Percentiles rank a stretch among this genome's conserved stretches.
These are phyloP conservation scores for Nephrotoma appendiculata DNA, from an alignment of 2,888 invertebrate genomes.

Conservation along the genomic window DNA sequence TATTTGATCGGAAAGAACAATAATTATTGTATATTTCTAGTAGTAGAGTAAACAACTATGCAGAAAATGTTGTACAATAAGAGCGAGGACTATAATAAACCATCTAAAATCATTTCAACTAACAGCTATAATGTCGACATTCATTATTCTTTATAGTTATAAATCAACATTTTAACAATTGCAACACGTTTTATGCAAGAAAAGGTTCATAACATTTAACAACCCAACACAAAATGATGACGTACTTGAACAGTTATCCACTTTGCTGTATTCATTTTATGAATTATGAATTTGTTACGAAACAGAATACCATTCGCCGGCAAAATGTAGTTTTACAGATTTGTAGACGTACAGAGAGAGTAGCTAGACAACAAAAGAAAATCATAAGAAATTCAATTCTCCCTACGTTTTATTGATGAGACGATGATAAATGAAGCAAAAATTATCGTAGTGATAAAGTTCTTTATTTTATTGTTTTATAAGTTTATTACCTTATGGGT, in stretches of 20 bases:
- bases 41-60: too few relatives aligned
- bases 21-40: too few relatives aligned
- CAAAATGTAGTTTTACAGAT: neutral
- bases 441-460: neutral
- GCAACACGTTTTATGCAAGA: too few relatives aligned
- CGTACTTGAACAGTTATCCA: neutral
- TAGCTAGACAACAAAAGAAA: neutral
- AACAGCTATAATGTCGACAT: too few relatives aligned
- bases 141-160: too few relatives aligned
- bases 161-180: too few relatives aligned
- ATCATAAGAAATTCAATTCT: neutral
- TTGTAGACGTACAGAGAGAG: neutral
- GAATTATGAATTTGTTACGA: neutral
- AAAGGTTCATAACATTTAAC: neutral
- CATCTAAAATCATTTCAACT: too few relatives aligned
- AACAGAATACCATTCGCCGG: neutral
- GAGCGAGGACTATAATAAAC: too few relatives aligned
- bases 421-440: too few relatives aligned
- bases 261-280: neutral
- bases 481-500: neutral
- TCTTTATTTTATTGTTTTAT: neutral
- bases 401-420: neutral
- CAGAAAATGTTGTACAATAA: too few relatives aligned
- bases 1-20: too few relatives aligned
- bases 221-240: neutral